phyloP scores from a whole-genome alignment of 1,140 invertebrate genomes.

The Trachelipus rathkii region DNA sequence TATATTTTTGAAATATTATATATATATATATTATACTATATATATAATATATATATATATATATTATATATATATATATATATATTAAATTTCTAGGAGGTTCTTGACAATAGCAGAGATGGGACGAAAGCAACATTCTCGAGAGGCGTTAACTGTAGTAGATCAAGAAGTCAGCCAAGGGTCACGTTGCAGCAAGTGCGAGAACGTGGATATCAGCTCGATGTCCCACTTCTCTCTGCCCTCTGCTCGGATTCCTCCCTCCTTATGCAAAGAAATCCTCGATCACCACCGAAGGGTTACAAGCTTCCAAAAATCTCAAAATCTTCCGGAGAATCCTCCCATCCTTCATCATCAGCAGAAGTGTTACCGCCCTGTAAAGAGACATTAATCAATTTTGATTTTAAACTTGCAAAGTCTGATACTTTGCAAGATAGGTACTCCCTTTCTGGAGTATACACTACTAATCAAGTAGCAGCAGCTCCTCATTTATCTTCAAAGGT shows the following conservation, averaged over 20 bases:
- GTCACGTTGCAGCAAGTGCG: slow-evolving; percentile 54
- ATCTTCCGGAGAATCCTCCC: slow-evolving; percentile 27
- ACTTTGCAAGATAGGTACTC: slow-evolving; percentile 36
- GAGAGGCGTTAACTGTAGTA: slow-evolving; percentile 36
- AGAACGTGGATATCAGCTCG: slow-evolving; percentile 79
- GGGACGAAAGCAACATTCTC: slow-evolving; percentile 29
- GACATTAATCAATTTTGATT: neutral
- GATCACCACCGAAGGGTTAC: slow-evolving; percentile 31
- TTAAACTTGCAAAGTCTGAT: slow-evolving; percentile 19
- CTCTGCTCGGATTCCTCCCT: slow-evolving; percentile 77
- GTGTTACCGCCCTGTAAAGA: neutral
- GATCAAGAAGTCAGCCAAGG: slow-evolving; percentile 28
- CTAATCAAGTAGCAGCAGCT: slow-evolving; percentile 39
- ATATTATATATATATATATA: too few species aligned
- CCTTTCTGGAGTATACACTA: slow-evolving; percentile 40
- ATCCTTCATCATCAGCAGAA: slow-evolving; percentile 21
- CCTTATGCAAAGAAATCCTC: neutral
- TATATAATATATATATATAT: too few species aligned
- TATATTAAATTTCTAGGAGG: too few species aligned
- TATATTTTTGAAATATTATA: too few species aligned
- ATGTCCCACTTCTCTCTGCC: slow-evolving; percentile 80
- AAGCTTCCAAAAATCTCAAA: slow-evolving; percentile 31
- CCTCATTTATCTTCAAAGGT: slow-evolving; percentile 24
- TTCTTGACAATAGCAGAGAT: slow-evolving; percentile 35
- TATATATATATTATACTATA: too few species aligned